Evolutionary conservation across 2,888 invertebrate species (phyloP), one percentile per base, ranked within the genome.

Genomic region (Patella pellucida): DNA sequence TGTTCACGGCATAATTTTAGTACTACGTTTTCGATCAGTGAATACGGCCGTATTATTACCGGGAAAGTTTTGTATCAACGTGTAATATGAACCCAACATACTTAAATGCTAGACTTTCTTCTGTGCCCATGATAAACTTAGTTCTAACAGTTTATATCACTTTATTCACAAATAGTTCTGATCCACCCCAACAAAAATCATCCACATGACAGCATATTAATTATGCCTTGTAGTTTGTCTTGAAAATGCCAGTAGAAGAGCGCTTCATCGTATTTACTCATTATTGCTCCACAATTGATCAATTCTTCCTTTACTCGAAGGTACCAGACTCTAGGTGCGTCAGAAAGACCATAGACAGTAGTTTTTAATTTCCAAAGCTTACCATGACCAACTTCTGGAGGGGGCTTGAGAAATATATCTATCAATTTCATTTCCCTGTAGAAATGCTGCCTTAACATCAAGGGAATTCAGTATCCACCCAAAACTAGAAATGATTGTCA

Each of bases 161-260:
- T 2, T 31, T 31, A n/a, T 69, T 15, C 52, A 56, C 52, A 16
- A 77, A 77, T 4, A 23, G 50, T 19, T 7, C 68, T 68, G 68
- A 68, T 27, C 73, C 73, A 12, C 68, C 73, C 73, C 68, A 73
- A 27, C 50, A 68, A 27, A 73, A 73, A 52, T 68, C 68, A 51
- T 77, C 77, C 14, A 77, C 74, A 72, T 77, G 74, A 54, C 74
- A 71, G 31, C 71, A 71, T 54, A n/a, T n/a, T n/a, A n/a, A 77
- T n/a, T 11, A 74, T 70, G 12, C 71, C 74, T 41, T 31, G 7
- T n/a, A 71, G 14, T 41, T 67, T 67, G n/a, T 27, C 69, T 62
- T n/a, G 50, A 19, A 68, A 15, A 54, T n/a, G n/a, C n/a, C 71
- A 69, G 70, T 52, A 62, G 23, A 62, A 77, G 27, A 74, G 74